Conservation (phyloP, 1,140 invertebrate genomes). For the Apis dorsata region DNA sequence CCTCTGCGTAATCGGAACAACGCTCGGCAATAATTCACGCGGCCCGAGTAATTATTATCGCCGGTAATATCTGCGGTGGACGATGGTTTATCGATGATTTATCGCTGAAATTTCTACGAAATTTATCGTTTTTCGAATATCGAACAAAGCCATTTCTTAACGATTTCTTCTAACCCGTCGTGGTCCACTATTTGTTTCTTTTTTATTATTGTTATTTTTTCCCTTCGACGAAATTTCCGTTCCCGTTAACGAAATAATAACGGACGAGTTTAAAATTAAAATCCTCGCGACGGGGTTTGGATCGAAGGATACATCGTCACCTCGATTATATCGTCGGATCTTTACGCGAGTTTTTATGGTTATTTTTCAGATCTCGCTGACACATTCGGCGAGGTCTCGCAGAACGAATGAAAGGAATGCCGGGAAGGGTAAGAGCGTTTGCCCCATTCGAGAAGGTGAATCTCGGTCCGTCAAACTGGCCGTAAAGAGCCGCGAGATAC, state of each 20-base stretch:
- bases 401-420: slow-evolving; percentile 41
- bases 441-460: slow-evolving; percentile 13
- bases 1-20: slow-evolving; percentile 61
- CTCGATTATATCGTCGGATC: slow-evolving; percentile 45
- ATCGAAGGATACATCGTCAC: background rate
- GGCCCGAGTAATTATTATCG: slow-evolving; percentile 61
- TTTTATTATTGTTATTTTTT: no score
- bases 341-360: slow-evolving; percentile 67
- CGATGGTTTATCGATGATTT: slow-evolving; percentile 65
- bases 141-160: slow-evolving; percentile 59
- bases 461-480: slow-evolving; percentile 48
- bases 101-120: slow-evolving; percentile 48
- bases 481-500: slow-evolving; percentile 56
- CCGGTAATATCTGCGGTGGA: slow-evolving; percentile 38
- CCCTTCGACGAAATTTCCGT: no score
- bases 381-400: slow-evolving; percentile 43
- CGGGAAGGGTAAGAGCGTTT: slow-evolving; percentile 26
- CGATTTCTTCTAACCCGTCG: slow-evolving; percentile 16
- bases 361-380: slow-evolving; percentile 61
- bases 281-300: background rate
- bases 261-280: no score
- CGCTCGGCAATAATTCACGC: slow-evolving; percentile 56
- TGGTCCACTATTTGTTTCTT: background rate
- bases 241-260: no score
- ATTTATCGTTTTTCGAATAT: slow-evolving; percentile 59